These are phyloP conservation scores for Ectemnius lituratus DNA, from an alignment of 2,888 invertebrate species.

Conservation along the genomic window DNA sequence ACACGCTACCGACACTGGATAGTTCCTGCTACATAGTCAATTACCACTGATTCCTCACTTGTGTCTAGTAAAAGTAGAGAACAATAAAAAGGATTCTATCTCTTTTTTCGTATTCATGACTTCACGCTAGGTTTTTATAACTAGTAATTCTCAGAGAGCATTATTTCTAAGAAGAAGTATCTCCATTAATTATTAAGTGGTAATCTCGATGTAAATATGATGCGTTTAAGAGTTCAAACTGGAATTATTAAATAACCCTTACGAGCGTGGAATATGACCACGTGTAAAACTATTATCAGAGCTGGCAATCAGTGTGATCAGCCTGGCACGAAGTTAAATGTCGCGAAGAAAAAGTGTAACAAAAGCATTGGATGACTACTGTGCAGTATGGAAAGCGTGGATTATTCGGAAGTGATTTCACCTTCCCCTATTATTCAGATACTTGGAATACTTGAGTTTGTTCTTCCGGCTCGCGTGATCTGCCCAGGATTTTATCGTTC, in stretches of 20 bases:
- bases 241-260: too few relatives aligned
- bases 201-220: too few relatives aligned
- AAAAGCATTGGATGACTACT: not conserved
- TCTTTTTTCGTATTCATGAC: too few relatives aligned
- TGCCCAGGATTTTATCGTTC: constrained; percentile 31
- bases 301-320: constrained; percentile 3
- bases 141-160: too few relatives aligned
- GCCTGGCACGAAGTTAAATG: constrained; percentile 13
- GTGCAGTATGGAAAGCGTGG: constrained; percentile 5
- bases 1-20: constrained; percentile 49
- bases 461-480: constrained; percentile 52
- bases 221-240: not conserved
- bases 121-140: too few relatives aligned
- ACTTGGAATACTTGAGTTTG: constrained; percentile 51
- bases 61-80: constrained; percentile 47
- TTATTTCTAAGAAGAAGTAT: too few relatives aligned
- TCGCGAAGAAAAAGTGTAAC: constrained; percentile 10
- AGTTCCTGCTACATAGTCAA: constrained; percentile 57
- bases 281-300: constrained; percentile 11
- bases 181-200: too few relatives aligned
- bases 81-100: constrained; percentile 43
- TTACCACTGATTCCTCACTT: constrained; percentile 62
- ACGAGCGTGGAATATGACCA: too few relatives aligned
- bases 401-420: constrained; percentile 22
- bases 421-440: constrained; percentile 23